phyloP scores from a whole-genome alignment of 2,888 invertebrate genomes.

The Pyrochroa serraticornis region DNA sequence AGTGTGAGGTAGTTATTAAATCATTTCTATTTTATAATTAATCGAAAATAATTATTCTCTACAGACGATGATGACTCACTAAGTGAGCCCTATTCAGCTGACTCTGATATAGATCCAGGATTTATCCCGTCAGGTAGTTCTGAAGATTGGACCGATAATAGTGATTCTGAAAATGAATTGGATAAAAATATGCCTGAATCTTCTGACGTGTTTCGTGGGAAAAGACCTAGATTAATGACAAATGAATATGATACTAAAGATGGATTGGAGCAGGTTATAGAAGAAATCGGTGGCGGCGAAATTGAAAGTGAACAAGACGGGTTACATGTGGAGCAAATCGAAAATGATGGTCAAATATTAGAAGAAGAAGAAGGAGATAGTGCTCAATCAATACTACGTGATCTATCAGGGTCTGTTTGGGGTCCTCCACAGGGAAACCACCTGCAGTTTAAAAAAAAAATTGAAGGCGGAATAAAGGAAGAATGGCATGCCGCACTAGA shows the following conservation, averaged over 20 bases:
- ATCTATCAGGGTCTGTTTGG: constrained; percentile 25
- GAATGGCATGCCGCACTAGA: constrained; percentile 21
- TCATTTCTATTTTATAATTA: constrained; percentile 2
- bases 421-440: constrained; percentile 24
- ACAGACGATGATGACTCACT: constrained; percentile 16
- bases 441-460: constrained; percentile 25
- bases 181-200: constrained; percentile 6
- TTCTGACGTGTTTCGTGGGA: constrained; percentile 4
- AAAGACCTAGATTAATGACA: background rate
- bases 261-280: constrained; percentile 10
- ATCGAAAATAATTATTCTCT: constrained; percentile 8
- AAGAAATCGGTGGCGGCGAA: background rate
- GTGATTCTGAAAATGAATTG: constrained; percentile 13
- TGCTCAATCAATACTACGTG: constrained; percentile 7
- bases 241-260: constrained; percentile 7
- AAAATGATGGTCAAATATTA: background rate
- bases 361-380: constrained; percentile 14
- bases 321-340: constrained; percentile 1
- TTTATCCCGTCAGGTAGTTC: constrained; percentile 20
- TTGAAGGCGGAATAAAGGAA: constrained; percentile 24
- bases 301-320: background rate
- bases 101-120: constrained; percentile 20
- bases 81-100: constrained; percentile 20
- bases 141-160: constrained; percentile 3
- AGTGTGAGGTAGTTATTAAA: background rate